Evolutionary conservation across 2,888 invertebrate species (phyloP).

Genomic region (Ernsta delagoae): DNA sequence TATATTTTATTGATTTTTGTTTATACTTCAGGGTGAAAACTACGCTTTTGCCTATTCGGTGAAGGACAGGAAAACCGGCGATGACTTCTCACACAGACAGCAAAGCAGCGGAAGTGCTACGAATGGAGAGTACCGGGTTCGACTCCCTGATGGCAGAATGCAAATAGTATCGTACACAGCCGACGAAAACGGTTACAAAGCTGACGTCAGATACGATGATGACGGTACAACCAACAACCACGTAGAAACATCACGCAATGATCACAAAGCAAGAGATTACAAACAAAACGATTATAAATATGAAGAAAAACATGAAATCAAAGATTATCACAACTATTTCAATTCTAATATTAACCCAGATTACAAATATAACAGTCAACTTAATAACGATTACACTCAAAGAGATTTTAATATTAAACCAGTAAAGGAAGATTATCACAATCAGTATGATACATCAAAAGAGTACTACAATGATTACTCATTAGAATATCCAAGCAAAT

Average conservation of each 20-base stretch:
- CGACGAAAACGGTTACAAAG: constrained; percentile 88
- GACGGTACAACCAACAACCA: constrained; percentile 42
- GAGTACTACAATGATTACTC: constrained; percentile 70
- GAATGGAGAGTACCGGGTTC: constrained; percentile 88
- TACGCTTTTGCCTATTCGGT: constrained; percentile 89
- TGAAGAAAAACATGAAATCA: constrained; percentile 15
- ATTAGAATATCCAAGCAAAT: constrained; percentile 47
- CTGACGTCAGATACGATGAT: constrained; percentile 86
- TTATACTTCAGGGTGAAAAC: constrained; percentile 69
- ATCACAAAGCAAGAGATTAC: constrained; percentile 37
- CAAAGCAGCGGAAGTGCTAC: constrained; percentile 86
- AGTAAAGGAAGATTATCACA: constrained; percentile 51
- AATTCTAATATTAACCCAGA: constrained; percentile 31
- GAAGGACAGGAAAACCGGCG: constrained; percentile 85
- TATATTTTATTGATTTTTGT: neutral
- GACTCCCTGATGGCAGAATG: constrained; percentile 87
- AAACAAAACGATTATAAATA: constrained; percentile 35
- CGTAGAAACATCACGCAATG: constrained; percentile 18
- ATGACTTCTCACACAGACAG: constrained; percentile 88
- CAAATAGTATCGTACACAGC: constrained; percentile 88
- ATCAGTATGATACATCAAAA: constrained; percentile 62
- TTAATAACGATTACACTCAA: constrained; percentile 43
- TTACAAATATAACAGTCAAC: constrained; percentile 35
- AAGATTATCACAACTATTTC: constrained; percentile 15
- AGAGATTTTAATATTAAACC: constrained; percentile 39